Evolutionary conservation across 2,888 invertebrate species (phyloP).

Genomic region (Heliconius erato): DNA sequence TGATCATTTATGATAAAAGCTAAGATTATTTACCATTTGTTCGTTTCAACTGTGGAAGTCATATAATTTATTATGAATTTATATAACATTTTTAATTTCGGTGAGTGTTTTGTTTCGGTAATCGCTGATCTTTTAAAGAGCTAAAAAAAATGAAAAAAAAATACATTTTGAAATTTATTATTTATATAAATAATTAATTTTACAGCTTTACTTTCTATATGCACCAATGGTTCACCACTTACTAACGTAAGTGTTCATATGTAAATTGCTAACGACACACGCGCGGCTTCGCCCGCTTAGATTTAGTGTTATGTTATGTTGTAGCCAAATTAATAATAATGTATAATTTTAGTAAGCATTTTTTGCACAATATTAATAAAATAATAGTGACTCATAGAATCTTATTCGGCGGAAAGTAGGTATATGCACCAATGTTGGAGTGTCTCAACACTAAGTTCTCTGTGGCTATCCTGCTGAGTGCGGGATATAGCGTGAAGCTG

Average conservation of each 20-base stretch:
- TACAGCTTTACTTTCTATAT: constrained; percentile 33
- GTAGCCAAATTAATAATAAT: too few species aligned
- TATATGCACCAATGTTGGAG: too few species aligned
- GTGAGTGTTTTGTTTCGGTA: background rate
- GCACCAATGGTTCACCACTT: constrained; percentile 23
- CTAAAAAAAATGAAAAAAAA: background rate
- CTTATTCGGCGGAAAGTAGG: too few species aligned
- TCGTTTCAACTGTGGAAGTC: background rate
- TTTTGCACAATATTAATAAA: too few species aligned
- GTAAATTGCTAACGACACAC: too few species aligned
- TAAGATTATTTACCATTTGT: background rate
- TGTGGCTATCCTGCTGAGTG: too few species aligned
- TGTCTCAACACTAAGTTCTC: too few species aligned
- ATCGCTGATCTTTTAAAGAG: background rate
- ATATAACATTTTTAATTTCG: constrained; percentile 9
- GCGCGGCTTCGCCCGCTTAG: too few species aligned
- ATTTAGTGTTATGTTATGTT: too few species aligned
- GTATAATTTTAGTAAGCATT: too few species aligned
- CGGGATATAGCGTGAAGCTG: too few species aligned
- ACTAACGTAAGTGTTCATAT: constrained; percentile 36
- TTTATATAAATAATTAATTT: background rate
- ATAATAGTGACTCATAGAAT: too few species aligned
- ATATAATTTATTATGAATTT: constrained; percentile 21
- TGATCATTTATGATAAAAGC: background rate
- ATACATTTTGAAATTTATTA: background rate